phyloP scores from a whole-genome alignment of 2,113 vertebrate genomes.

The Eurystomus gularis region DNA sequence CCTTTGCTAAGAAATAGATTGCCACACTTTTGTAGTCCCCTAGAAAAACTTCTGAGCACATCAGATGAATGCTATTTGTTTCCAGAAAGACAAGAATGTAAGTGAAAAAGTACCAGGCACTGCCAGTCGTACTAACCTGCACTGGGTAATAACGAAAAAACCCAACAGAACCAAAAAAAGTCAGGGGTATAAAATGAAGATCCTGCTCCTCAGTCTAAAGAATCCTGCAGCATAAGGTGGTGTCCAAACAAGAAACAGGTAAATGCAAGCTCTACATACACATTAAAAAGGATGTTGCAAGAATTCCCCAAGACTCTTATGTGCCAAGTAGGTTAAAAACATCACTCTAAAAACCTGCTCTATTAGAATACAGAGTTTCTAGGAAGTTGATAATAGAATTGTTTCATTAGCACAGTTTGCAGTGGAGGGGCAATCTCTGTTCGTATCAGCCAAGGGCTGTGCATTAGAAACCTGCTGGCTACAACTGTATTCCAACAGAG shows the following conservation, averaged over 20 bases:
- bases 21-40: neutral
- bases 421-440: neutral
- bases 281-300: slow-evolving; percentile 11
- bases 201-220: neutral
- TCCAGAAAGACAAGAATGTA: slow-evolving; percentile 32
- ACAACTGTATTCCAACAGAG: slow-evolving; percentile 30
- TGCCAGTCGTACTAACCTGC: slow-evolving; percentile 17
- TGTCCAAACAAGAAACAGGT: slow-evolving; percentile 26
- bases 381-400: neutral
- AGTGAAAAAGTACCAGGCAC: slow-evolving; percentile 23
- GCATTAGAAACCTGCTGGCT: slow-evolving; percentile 13
- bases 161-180: slow-evolving; percentile 20
- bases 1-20: slow-evolving; percentile 6
- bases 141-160: slow-evolving; percentile 30
- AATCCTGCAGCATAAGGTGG: neutral
- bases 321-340: neutral
- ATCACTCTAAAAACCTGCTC: neutral
- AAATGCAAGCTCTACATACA: slow-evolving; percentile 6
- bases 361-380: neutral
- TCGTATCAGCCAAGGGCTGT: neutral
- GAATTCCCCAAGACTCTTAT: neutral
- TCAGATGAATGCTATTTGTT: neutral
- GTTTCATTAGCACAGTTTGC: slow-evolving; percentile 33
- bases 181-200: slow-evolving; percentile 31
- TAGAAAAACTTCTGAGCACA: slow-evolving; percentile 15